A percentile compares a stretch with the other conserved stretches of the same genome.
Conservation (phyloP, 1,140 invertebrate species). For the Drosophila obscura region DNA sequence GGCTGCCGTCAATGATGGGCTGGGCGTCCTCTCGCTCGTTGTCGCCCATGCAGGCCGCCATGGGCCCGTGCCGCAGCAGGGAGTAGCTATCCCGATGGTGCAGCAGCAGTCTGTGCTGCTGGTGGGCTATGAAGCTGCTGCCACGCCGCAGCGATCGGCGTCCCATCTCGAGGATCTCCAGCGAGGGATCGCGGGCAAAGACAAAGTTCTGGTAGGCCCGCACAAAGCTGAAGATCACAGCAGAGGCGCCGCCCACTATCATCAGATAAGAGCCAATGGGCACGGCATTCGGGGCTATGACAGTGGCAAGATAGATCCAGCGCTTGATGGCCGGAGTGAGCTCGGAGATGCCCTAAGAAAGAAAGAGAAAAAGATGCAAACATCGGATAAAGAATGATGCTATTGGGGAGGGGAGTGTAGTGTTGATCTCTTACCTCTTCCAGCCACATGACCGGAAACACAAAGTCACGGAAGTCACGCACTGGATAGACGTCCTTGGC, state of each 20-base stretch:
- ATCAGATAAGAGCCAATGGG: constrained; percentile 89
- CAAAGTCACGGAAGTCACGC: constrained; percentile 90
- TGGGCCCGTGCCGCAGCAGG: constrained; percentile 84
- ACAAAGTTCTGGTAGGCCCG: constrained; percentile 90
- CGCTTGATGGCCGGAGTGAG: constrained; percentile 89
- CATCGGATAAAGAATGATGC: neutral
- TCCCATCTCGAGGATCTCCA: constrained; percentile 91
- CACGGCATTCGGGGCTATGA: constrained; percentile 88
- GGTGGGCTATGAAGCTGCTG: constrained; percentile 88
- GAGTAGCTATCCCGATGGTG: constrained; percentile 86
- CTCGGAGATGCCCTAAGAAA: constrained; percentile 89
- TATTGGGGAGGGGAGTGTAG: neutral
- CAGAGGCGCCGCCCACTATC: constrained; percentile 87
- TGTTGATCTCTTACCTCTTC: constrained; percentile 88
- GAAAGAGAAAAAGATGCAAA: constrained; percentile 75
- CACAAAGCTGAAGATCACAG: constrained; percentile 88
- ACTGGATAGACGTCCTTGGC: constrained; percentile 89
- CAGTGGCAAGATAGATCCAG: constrained; percentile 91
- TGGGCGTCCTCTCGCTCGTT: constrained; percentile 58
- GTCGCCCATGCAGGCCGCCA: constrained; percentile 61
- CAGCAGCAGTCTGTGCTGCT: constrained; percentile 87
- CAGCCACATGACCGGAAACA: constrained; percentile 94
- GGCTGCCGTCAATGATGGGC: constrained; percentile 66
- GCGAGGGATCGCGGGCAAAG: constrained; percentile 87
- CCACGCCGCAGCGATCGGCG: constrained; percentile 88